Conservation (phyloP, 23 tunicate species). For the Ascidia mentula region DNA sequence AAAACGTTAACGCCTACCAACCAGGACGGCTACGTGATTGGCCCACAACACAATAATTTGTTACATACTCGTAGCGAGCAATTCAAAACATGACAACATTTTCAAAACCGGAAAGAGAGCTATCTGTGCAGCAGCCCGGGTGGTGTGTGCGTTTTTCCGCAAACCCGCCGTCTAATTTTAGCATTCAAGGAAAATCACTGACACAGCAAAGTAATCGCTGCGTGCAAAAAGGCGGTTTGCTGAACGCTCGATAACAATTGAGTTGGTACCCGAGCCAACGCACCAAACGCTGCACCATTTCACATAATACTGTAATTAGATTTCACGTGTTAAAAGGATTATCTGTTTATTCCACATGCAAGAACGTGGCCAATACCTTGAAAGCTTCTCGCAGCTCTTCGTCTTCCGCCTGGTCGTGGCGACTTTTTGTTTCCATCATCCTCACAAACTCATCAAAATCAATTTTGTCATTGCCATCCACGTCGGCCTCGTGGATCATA, state of each 20-base stretch:
- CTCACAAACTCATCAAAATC: slow-evolving; percentile 67
- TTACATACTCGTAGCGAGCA: too few species aligned
- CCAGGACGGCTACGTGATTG: too few species aligned
- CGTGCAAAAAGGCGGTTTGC: neutral
- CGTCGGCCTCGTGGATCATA: slow-evolving; percentile 67
- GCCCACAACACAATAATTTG: too few species aligned
- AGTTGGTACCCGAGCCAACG: neutral
- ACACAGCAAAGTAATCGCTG: neutral
- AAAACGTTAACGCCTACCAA: too few species aligned
- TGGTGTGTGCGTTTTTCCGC: neutral
- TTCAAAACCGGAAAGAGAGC: too few species aligned
- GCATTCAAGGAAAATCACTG: neutral
- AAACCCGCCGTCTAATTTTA: neutral
- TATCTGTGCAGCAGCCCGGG: neutral
- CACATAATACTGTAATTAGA: neutral
- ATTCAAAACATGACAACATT: too few species aligned
- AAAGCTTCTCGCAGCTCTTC: slow-evolving; percentile 61
- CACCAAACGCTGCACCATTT: neutral
- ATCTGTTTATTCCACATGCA: neutral
- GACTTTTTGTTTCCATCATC: slow-evolving; percentile 46
- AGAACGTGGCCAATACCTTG: too few species aligned
- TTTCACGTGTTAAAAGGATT: neutral
- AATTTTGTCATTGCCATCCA: slow-evolving; percentile 47
- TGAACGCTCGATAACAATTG: neutral
- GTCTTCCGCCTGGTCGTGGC: slow-evolving; percentile 21